A percentile compares a stretch with the other conserved stretches of the same genome.
Conservation (phyloP, 2,888 invertebrate genomes). For the Ellobium chinense region DNA sequence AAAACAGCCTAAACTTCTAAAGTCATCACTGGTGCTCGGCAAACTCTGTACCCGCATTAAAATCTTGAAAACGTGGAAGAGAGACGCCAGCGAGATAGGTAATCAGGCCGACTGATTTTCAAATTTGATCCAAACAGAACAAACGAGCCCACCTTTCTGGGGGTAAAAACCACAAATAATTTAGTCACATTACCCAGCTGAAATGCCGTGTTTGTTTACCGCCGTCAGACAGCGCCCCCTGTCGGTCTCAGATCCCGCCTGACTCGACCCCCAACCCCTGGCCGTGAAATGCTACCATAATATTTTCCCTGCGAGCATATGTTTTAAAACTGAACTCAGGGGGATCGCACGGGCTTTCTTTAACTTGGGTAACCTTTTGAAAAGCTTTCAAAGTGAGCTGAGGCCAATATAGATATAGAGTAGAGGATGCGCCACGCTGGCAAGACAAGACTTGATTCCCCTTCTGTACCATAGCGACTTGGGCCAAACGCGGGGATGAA, state of each 20-base stretch:
- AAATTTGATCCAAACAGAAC: constrained; percentile 13
- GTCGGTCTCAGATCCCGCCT: not conserved
- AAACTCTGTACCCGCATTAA: too few species aligned
- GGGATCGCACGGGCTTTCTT: too few species aligned
- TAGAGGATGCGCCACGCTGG: too few species aligned
- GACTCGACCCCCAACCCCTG: not conserved
- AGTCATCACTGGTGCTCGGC: too few species aligned
- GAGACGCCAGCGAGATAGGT: not conserved
- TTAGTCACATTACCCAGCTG: constrained; percentile 8
- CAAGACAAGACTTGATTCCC: too few species aligned
- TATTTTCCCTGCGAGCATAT: not conserved
- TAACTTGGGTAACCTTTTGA: not conserved
- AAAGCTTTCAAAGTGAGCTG: not conserved
- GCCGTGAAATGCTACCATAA: constrained; percentile 4
- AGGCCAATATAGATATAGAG: too few species aligned
- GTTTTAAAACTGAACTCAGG: constrained; percentile 22
- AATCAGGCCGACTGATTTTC: not conserved
- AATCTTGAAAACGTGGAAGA: not conserved
- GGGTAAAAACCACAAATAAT: constrained; percentile 12
- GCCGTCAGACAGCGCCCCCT: not conserved
- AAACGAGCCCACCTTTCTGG: not conserved
- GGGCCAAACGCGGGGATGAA: too few species aligned
- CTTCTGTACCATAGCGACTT: too few species aligned
- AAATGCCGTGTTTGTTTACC: constrained; percentile 2
- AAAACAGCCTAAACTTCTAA: too few species aligned